Percentiles rank a stretch among this genome's conserved stretches.
Evolutionary conservation across 2,113 vertebrate species (phyloP).

Genomic region (Phainopepla nitens): DNA sequence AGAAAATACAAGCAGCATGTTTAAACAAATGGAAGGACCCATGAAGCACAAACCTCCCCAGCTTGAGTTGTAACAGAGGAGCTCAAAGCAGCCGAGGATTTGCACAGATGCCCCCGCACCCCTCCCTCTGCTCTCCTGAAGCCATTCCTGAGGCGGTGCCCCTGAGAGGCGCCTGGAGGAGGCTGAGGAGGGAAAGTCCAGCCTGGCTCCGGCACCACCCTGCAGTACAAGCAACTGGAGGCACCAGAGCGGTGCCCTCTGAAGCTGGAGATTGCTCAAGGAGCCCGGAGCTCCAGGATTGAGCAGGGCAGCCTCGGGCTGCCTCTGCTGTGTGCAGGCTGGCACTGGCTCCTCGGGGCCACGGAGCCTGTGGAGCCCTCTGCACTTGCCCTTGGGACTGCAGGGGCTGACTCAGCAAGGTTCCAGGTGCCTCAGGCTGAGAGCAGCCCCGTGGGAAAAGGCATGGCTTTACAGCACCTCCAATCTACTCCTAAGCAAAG

Average conservation of each 20-base stretch:
- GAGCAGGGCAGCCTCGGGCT: not conserved
- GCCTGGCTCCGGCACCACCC: not conserved
- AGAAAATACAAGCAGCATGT: not conserved
- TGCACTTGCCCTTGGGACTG: not conserved
- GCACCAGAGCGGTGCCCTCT: not conserved
- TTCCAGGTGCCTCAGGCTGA: accelerated
- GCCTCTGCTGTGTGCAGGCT: not conserved
- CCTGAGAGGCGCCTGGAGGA: not conserved
- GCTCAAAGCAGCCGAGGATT: not conserved
- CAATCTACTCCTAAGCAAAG: not conserved
- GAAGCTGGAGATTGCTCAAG: not conserved
- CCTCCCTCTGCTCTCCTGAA: not conserved
- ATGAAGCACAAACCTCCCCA: not conserved
- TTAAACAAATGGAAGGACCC: not conserved
- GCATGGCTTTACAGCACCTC: accelerated
- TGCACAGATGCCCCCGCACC: not conserved
- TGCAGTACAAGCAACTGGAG: not conserved
- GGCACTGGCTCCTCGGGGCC: not conserved
- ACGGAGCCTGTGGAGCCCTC: not conserved
- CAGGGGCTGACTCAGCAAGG: not conserved
- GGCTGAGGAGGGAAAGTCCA: not conserved
- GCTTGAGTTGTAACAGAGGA: not conserved
- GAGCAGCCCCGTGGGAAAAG: not conserved
- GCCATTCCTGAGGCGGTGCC: not conserved
- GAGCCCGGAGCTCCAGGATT: not conserved